A percentile compares a stretch with the other conserved stretches of the same genome.
Evolutionary conservation across 2,113 vertebrate species (phyloP).

Genomic region (Ciconia boyciana): DNA sequence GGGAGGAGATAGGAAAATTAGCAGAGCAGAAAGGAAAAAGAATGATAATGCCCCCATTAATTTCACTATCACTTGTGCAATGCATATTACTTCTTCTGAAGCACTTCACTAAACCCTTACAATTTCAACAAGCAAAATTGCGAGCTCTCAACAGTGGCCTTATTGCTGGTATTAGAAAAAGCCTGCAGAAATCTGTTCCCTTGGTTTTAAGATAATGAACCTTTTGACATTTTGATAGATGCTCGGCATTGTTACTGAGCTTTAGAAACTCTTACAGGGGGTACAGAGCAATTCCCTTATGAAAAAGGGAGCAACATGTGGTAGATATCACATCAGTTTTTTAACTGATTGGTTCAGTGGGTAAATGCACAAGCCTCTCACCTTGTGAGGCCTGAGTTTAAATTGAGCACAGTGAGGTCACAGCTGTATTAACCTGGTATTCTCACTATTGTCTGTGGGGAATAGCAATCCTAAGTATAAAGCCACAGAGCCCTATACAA

Average conservation of each 20-base stretch:
- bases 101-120: constrained; percentile 52
- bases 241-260: constrained; percentile 71
- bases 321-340: constrained; percentile 72
- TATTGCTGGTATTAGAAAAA: constrained; percentile 56
- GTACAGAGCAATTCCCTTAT: constrained; percentile 66
- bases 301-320: constrained; percentile 78
- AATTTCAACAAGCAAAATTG: constrained; percentile 62
- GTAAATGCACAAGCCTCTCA: constrained; percentile 72
- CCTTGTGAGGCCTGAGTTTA: constrained; percentile 71
- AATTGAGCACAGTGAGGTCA: constrained; percentile 72
- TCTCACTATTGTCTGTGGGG: constrained; percentile 66
- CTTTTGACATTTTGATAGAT: constrained; percentile 80
- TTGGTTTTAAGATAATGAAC: constrained; percentile 75
- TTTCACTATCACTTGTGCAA: constrained; percentile 49
- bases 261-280: constrained; percentile 73
- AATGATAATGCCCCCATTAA: constrained; percentile 31
- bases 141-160: constrained; percentile 59
- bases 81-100: constrained; percentile 32
- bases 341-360: constrained; percentile 68
- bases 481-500: constrained; percentile 66
- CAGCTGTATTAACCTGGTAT: constrained; percentile 76
- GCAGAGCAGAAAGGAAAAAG: neutral
- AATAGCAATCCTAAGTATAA: constrained; percentile 69
- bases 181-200: constrained; percentile 61
- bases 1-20: constrained; percentile 31